Evolutionary conservation across 2,797 vertebrate species (phyloP), one percentile per base, ranked within the genome.

Genomic region (Crax fasciolata): DNA sequence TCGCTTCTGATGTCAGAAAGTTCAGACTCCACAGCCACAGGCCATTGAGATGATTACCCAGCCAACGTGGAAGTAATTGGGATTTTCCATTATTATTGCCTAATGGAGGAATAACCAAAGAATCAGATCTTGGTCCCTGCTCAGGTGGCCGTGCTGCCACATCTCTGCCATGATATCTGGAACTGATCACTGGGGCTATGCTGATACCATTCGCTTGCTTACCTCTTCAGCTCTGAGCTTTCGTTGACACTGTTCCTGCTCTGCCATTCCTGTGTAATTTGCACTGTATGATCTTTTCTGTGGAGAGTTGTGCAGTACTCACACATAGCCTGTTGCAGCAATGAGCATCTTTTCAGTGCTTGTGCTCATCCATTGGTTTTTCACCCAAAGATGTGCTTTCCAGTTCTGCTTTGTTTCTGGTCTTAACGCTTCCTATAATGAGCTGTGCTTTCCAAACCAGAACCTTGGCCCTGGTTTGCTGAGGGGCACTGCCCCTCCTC

Each of bases 111-210:
- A 66, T 46, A 44, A 52, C 16, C 20, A n/a, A 68, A 2, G 24
- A 9, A 14, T 13, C 0, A 1, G 21, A 15, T 54, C 0, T 0
- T 16, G 27, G 84, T 13, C 0, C 1, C 57, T 44, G 67, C 63
- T 16, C 27, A 9, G 62, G 39, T 0, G 0, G 27, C 81, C 0
- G 13, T 38, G 30, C 77, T 93, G 80, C 12, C 41, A 5, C 0
- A 0, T 68, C 67, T 49, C 43, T 87, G 74, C 74, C 0, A 0
- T 84, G 84, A 62, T 84, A 61, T 21, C 75, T 77, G 85, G 3
- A 32, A 32, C 20, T 27, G 54, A 76, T 78, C 59, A 1, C 63
- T 41, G 85, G 68, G 78, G 28, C 66, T 54, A 0, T 41, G 77
- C 66, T 74, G 67, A 10, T 38, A 5, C 67, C 39, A 3, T 62